phyloP scores from a whole-genome alignment of 1,140 invertebrate species.

The Cydia strobilella region DNA sequence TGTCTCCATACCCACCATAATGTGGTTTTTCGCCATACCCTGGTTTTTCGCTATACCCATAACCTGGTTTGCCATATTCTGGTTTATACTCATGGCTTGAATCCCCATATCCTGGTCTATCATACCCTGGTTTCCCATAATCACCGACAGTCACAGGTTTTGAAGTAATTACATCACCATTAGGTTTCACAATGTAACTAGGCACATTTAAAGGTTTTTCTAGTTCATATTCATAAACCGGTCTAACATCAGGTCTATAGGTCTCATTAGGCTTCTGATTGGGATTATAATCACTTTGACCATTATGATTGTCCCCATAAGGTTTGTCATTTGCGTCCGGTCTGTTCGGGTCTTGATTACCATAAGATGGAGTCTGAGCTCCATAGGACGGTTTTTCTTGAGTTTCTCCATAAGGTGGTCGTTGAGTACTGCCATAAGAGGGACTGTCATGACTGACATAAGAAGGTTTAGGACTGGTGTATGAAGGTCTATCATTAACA shows the following conservation, averaged over 20 bases:
- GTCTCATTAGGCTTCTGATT: conserved; percentile 37
- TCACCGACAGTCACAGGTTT: conserved; percentile 60
- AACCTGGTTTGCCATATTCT: conserved; percentile 21
- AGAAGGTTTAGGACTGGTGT: conserved; percentile 25
- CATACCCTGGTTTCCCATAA: conserved; percentile 43
- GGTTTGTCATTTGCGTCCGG: not conserved
- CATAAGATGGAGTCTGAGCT: conserved; percentile 8
- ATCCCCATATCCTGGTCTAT: not conserved
- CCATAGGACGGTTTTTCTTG: conserved; percentile 28
- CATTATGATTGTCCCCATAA: not conserved
- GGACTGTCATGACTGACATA: conserved; percentile 31
- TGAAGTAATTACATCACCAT: conserved; percentile 61
- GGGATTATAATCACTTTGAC: not conserved
- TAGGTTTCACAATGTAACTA: conserved; percentile 55
- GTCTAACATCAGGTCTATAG: conserved; percentile 51
- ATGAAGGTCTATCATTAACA: conserved; percentile 35
- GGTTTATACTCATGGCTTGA: not conserved
- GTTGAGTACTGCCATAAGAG: conserved; percentile 25
- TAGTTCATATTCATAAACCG: conserved; percentile 63
- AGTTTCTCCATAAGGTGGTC: conserved; percentile 32
- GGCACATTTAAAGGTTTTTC: conserved; percentile 56
- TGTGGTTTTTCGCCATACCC: conserved; percentile 3
- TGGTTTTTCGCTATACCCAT: not conserved
- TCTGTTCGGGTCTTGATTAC: conserved; percentile 7
- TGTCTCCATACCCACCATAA: conserved; percentile 36